Percentiles rank a stretch among this genome's conserved stretches.
Evolutionary conservation across 1,140 invertebrate species (phyloP).

Genomic region (Cryptotermes secundus): DNA sequence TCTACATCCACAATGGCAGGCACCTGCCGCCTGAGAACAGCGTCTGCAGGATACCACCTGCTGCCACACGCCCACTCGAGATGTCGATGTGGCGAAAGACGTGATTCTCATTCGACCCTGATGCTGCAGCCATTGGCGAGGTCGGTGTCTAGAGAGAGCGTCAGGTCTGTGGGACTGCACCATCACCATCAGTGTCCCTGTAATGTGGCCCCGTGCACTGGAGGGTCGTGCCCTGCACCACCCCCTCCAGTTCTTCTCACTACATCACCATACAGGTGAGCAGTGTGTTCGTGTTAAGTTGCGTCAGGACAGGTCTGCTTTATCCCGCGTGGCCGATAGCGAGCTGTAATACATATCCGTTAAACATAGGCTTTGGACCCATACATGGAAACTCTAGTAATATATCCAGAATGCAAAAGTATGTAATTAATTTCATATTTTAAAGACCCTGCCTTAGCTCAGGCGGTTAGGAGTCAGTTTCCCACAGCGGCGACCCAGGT

Average conservation of each 20-base stretch:
- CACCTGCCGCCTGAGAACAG: neutral
- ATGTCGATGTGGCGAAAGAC: conserved; percentile 67
- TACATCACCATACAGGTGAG: conserved; percentile 56
- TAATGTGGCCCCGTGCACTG: conserved; percentile 46
- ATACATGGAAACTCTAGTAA: too few relatives aligned
- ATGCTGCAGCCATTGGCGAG: conserved; percentile 66
- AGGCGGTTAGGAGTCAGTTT: too few relatives aligned
- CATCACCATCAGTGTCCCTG: conserved; percentile 61
- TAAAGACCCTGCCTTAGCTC: too few relatives aligned
- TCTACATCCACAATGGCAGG: conserved; percentile 38
- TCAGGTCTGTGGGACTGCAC: conserved; percentile 54
- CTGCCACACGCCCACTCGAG: conserved; percentile 45
- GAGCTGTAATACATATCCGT: too few relatives aligned
- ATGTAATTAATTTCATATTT: too few relatives aligned
- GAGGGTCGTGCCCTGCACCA: conserved; percentile 28
- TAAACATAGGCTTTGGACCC: too few relatives aligned
- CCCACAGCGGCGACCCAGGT: too few relatives aligned
- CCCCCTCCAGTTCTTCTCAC: conserved; percentile 70
- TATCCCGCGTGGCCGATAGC: too few relatives aligned
- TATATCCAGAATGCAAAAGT: too few relatives aligned
- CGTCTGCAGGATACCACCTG: conserved; percentile 41
- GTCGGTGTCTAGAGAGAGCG: conserved; percentile 67
- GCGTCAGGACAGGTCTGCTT: too few relatives aligned
- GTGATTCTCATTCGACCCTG: conserved; percentile 73
- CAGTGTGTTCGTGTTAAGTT: too few relatives aligned